Evolutionary conservation across 2,113 vertebrate genomes (phyloP), one percentile per base, ranked within the genome.

Genomic region (Astatotilapia flaviijosephi): DNA sequence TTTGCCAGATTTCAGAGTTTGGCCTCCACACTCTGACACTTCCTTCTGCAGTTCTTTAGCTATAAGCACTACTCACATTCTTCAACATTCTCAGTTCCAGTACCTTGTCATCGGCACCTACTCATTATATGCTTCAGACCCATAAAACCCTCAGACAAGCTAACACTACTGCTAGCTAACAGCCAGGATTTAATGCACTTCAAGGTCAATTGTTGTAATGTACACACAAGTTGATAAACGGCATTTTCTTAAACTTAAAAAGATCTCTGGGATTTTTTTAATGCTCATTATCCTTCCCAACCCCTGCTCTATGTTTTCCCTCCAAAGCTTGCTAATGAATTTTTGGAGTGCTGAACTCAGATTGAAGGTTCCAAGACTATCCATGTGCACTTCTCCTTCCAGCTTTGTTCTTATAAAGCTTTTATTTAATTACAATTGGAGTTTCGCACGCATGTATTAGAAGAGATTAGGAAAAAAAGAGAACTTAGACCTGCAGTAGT

Each of bases 361-460:
- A 88, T 89, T n/a, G 73, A 79, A 88, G 56, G 58, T 93, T 94
- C 92, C 93, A 94, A 94, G 68, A 92, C 86, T 26, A 77, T 92
- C 84, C 54, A 5, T 68, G 88, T 55, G 54, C 86, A 75, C 19
- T 9, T 83, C 83, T 86, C 80, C 83, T 86, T 91, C 92, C 89
- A 93, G 88, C 90, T 94, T 93, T 94, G 92, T 90, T 94, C 91
- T 94, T 88, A 88, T 79, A 86, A 88, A 89, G 82, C 86, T 89
- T 93, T 94, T 92, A 87, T 95, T 93, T 93, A 92, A 95, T 95
- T 87, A 93, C 85, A 83, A 91, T 87, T 15, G 87, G 84, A 90
- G 90, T 92, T 93, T 96, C 91, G 94, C 92, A 95, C 92, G 90
- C 87, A 94, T 47, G 83, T 37, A 77, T 86, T 75, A 84, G 82